phyloP scores from a whole-genome alignment of 2,888 invertebrate genomes.

The Onthophagus sagittarius region DNA sequence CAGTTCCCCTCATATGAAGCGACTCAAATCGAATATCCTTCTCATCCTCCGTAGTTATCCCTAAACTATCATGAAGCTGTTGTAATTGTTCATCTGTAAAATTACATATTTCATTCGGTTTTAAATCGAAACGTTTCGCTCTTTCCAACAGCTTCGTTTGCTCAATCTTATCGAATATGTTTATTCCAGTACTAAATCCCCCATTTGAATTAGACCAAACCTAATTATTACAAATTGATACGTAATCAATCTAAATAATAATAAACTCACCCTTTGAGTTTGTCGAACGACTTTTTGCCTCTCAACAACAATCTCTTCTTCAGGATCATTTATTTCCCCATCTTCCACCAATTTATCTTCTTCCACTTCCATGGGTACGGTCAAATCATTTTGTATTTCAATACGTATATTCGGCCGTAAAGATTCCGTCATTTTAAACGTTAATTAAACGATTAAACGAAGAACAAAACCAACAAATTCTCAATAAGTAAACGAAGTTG shows the following conservation, averaged over 20 bases:
- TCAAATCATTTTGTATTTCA: constrained; percentile 48
- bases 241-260: not conserved
- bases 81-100: constrained; percentile 48
- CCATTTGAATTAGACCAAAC: constrained; percentile 42
- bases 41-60: constrained; percentile 56
- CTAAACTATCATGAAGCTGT: constrained; percentile 51
- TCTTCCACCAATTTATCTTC: constrained; percentile 42
- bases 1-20: constrained; percentile 70
- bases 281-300: constrained; percentile 17
- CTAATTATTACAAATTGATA: constrained; percentile 26
- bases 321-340: constrained; percentile 45
- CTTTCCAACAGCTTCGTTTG: constrained; percentile 53
- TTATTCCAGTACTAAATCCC: constrained; percentile 50
- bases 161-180: constrained; percentile 52
- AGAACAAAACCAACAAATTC: not conserved
- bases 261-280: constrained; percentile 17
- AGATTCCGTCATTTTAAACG: constrained; percentile 28
- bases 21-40: constrained; percentile 67
- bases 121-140: constrained; percentile 57
- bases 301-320: constrained; percentile 31
- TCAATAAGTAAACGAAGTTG: not conserved
- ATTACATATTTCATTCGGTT: constrained; percentile 45
- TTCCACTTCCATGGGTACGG: constrained; percentile 53
- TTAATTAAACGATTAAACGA: not conserved
- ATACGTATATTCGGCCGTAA: constrained; percentile 47